Evolutionary conservation across 30 jellyfish, hydroid and myxozoan genomes (phyloP).

Genomic region (Aurelia sp.): DNA sequence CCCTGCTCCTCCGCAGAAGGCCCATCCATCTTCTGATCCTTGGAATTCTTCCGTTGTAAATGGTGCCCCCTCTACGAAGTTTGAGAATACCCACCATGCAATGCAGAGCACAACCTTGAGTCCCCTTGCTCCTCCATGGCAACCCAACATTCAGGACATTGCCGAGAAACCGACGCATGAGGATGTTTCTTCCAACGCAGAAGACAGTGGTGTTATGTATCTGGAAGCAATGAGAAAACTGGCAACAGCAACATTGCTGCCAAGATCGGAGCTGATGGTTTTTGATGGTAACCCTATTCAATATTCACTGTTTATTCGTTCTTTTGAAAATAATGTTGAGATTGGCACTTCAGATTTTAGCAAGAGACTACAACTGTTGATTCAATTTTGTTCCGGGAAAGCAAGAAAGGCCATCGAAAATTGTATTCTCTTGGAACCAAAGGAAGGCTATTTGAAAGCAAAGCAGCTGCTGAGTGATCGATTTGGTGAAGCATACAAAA

Average conservation of each 20-base stretch:
- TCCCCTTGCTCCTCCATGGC: slow-evolving; percentile 47
- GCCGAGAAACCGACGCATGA: slow-evolving; percentile 1
- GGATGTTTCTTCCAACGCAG: slow-evolving; percentile 12
- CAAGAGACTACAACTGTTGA: slow-evolving; percentile 29
- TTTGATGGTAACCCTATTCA: too few relatives aligned
- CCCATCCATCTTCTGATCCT: slow-evolving; percentile 3
- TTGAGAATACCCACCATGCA: slow-evolving; percentile 28
- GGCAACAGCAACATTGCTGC: too few relatives aligned
- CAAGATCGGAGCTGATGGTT: too few relatives aligned
- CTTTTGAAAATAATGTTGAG: too few relatives aligned
- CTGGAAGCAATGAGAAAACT: not conserved
- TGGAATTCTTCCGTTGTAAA: not conserved
- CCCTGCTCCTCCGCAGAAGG: slow-evolving; percentile 41
- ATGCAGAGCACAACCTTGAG: slow-evolving; percentile 6
- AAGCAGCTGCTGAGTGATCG: too few relatives aligned
- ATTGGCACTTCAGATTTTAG: too few relatives aligned
- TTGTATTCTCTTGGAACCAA: slow-evolving; percentile 14
- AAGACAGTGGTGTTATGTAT: slow-evolving; percentile 28
- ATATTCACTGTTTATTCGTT: too few relatives aligned
- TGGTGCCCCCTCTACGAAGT: not conserved
- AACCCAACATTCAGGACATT: slow-evolving; percentile 9
- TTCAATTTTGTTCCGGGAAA: slow-evolving; percentile 22
- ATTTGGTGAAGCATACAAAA: too few relatives aligned
- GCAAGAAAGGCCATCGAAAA: slow-evolving; percentile 33
- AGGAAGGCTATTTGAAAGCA: slow-evolving; percentile 20